Conservation (phyloP, 2,888 invertebrate species). For the Apotomis turbidana region DNA sequence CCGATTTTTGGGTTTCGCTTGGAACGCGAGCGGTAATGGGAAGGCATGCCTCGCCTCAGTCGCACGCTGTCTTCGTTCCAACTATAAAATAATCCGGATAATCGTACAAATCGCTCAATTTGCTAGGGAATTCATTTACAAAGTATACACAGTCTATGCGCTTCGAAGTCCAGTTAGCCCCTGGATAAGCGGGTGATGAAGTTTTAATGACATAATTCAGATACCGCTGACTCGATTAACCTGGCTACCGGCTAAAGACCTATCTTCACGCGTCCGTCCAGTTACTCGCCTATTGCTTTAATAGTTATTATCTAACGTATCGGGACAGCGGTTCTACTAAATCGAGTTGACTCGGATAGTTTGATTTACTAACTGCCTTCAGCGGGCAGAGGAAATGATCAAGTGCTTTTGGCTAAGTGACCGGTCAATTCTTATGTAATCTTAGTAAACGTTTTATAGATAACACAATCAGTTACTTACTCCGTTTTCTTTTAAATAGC, state of each 20-base stretch:
- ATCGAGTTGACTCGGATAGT: slow-evolving; percentile 60
- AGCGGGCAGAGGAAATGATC: slow-evolving; percentile 27
- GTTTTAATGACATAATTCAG: slow-evolving; percentile 80
- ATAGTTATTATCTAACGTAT: slow-evolving; percentile 64
- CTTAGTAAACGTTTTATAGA: slow-evolving; percentile 5
- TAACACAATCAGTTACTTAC: no score
- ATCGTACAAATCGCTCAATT: slow-evolving; percentile 51
- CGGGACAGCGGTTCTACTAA: slow-evolving; percentile 52
- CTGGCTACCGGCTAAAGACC: slow-evolving; percentile 70
- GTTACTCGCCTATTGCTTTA: slow-evolving; percentile 58
- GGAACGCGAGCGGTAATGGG: slow-evolving; percentile 70
- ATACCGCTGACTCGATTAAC: slow-evolving; percentile 78
- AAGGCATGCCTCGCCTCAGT: slow-evolving; percentile 65
- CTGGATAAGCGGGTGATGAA: slow-evolving; percentile 71
- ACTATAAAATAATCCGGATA: slow-evolving; percentile 61
- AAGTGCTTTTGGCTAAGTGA: slow-evolving; percentile 26
- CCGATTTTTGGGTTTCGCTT: slow-evolving; percentile 64
- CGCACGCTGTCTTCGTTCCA: slow-evolving; percentile 65
- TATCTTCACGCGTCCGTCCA: slow-evolving; percentile 63
- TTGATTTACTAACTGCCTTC: slow-evolving; percentile 45
- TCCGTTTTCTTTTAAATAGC: slow-evolving; percentile 2
- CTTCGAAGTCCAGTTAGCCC: slow-evolving; percentile 71
- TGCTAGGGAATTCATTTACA: slow-evolving; percentile 43
- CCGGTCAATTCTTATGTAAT: slow-evolving; percentile 21
- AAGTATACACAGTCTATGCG: slow-evolving; percentile 51